Conservation (phyloP, 2,113 vertebrate species). For the Pomatorhinus ruficollis region DNA sequence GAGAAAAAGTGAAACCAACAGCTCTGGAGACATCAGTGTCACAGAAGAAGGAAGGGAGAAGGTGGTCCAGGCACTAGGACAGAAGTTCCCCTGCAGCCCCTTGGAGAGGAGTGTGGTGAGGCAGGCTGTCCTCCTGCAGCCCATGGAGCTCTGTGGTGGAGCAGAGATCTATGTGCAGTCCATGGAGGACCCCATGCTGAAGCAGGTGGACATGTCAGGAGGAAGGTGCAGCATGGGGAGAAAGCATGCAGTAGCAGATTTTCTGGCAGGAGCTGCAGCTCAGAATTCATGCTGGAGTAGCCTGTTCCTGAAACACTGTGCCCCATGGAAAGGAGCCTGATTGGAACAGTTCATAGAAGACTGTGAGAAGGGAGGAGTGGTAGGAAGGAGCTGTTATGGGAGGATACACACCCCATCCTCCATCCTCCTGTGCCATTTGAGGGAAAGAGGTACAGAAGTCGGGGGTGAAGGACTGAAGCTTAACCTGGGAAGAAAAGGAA, state of each 20-base stretch:
- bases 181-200: fast-evolving
- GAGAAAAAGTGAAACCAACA: neutral
- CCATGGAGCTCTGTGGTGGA: fast-evolving
- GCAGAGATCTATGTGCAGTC: neutral
- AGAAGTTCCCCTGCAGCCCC: neutral
- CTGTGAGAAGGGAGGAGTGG: neutral
- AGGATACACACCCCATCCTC: neutral
- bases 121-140: neutral
- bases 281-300: neutral
- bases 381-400: neutral
- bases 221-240: neutral
- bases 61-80: neutral
- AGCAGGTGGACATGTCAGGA: neutral
- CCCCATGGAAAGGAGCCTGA: fast-evolving
- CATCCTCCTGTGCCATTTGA: neutral
- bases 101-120: neutral
- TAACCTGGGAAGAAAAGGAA: neutral
- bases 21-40: neutral
- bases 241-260: neutral
- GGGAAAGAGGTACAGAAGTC: neutral
- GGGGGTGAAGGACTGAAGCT: neutral
- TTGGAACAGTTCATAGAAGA: neutral
- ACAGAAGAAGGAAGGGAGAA: neutral
- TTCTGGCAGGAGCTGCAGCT: neutral
- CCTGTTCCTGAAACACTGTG: neutral